Evolutionary conservation across 1,140 invertebrate genomes (phyloP), one percentile per base, ranked within the genome.

Genomic region (Drosophila serrata): DNA sequence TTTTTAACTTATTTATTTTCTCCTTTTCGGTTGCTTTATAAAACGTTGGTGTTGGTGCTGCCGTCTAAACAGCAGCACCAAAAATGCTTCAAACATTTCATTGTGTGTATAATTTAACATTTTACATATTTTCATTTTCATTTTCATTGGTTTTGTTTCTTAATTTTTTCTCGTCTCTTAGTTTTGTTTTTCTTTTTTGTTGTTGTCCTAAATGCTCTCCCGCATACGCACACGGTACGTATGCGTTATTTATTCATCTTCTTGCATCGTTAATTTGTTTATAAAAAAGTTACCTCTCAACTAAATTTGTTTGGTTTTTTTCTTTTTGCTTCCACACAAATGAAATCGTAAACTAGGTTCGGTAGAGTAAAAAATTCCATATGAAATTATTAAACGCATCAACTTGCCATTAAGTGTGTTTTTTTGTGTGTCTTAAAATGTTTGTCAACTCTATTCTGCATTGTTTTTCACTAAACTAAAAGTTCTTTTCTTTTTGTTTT

Each of bases 71-170:
- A 88, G 57, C 69, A 56, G 45, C 87, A 87, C 82, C 87, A 90
- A 90, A 90, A 90, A 91, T 90, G 79, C 82, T 91, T 90, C 46
- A 77, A 88, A 90, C 81, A 86, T 90, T 90, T 77, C 77, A 62
- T 86, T 81, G 75, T 87, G 75, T 87, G 58, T 81, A 81, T 81
- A 81, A 63, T 61, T 81, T 81, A 75, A 78, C 75, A 78, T 78
- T 70, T 81, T 69, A 76, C 72, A 70, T 79, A 65, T 79, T 63
- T 61, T 64, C 56, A 45, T 65, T 46, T 46, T 22, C 43, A 4
- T 43, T 19, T 19, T 39, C 37, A 61, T 78, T 64, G 46, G 40
- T 75, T 67, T 75, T 75, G 68, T 49, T 69, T 61, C 37, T 61
- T 61, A 17, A 48, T 69, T 57, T 60, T 60, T 63, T 27, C 62